Evolutionary conservation across 1,140 invertebrate genomes (phyloP).

Genomic region (Rhagoletis zephyria): DNA sequence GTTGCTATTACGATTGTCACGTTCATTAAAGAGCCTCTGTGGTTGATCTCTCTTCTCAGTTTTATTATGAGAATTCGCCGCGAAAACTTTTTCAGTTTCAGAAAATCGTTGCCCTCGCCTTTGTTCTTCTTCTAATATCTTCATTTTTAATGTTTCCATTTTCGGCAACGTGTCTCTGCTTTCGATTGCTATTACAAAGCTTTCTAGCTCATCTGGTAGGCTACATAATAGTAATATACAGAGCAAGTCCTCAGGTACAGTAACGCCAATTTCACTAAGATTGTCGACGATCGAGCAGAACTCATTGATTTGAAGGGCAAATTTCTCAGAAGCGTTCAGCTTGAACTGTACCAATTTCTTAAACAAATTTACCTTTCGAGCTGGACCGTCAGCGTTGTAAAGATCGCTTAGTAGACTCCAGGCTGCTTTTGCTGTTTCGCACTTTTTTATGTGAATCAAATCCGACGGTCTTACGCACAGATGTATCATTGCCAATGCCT

Average conservation of each 20-base stretch:
- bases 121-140: too few relatives aligned
- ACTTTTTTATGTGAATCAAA: constrained; percentile 16
- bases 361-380: too few relatives aligned
- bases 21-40: too few relatives aligned
- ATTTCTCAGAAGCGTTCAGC: background rate
- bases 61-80: too few relatives aligned
- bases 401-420: too few relatives aligned
- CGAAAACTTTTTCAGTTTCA: too few relatives aligned
- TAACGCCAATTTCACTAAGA: background rate
- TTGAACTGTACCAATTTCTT: constrained; percentile 3
- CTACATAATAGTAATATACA: constrained; percentile 33
- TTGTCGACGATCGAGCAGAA: background rate
- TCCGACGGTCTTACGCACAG: background rate
- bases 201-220: constrained; percentile 22
- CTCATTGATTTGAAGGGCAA: background rate
- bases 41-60: too few relatives aligned
- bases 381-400: too few relatives aligned
- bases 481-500: background rate
- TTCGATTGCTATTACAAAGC: constrained; percentile 27
- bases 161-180: constrained; percentile 12
- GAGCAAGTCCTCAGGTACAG: background rate
- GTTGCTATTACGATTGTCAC: too few relatives aligned
- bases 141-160: background rate
- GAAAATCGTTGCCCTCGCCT: too few relatives aligned
- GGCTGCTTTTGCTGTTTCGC: background rate